phyloP scores from a whole-genome alignment of 2,113 vertebrate species.

The Cinclus mexicanus region DNA sequence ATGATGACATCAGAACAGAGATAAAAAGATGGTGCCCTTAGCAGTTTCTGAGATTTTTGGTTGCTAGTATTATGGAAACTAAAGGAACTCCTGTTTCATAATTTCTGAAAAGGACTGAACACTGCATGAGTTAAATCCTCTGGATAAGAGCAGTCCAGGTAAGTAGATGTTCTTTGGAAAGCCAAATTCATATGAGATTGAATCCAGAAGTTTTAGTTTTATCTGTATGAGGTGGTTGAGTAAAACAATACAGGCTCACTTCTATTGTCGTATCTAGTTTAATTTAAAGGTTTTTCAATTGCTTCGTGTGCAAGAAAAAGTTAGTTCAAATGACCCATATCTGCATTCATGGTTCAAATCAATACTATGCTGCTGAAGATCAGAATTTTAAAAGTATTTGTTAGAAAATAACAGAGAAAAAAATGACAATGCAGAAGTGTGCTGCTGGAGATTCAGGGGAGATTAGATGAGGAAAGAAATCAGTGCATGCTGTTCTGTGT shows the following conservation, averaged over 20 bases:
- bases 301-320: not conserved
- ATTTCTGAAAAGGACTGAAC: not conserved
- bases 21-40: not conserved
- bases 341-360: not conserved
- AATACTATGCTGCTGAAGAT: not conserved
- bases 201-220: not conserved
- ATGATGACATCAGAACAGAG: not conserved
- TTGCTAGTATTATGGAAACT: not conserved
- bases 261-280: not conserved
- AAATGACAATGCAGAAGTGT: not conserved
- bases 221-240: not conserved
- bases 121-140: not conserved
- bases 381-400: not conserved
- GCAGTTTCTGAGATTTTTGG: not conserved
- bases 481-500: not conserved
- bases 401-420: not conserved
- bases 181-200: not conserved
- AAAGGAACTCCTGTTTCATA: not conserved
- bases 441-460: not conserved
- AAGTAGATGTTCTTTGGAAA: not conserved
- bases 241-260: not conserved
- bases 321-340: not conserved
- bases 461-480: not conserved
- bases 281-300: not conserved
- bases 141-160: not conserved